phyloP scores from a whole-genome alignment of 2,797 vertebrate genomes.

The Pempheris klunzingeri region DNA sequence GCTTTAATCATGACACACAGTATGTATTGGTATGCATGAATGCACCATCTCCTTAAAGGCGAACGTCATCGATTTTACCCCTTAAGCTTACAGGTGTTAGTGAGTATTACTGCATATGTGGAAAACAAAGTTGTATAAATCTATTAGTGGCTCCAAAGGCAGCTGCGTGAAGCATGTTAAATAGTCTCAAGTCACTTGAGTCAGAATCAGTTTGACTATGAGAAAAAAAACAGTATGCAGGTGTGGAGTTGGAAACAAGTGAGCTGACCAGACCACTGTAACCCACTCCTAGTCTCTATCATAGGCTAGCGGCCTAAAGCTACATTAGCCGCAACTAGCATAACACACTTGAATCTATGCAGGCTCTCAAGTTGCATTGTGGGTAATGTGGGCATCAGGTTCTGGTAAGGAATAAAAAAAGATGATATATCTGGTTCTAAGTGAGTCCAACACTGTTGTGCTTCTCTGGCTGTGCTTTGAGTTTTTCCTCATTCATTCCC shows the following conservation, averaged over 20 bases:
- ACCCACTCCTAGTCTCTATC: not conserved
- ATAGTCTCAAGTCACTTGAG: not conserved
- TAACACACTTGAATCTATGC: not conserved
- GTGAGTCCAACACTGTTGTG: not conserved
- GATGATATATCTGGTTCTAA: not conserved
- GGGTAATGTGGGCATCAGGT: too few species aligned
- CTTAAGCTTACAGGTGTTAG: not conserved
- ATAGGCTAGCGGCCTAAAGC: too few species aligned
- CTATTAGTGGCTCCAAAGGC: too few species aligned
- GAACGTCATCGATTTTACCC: not conserved
- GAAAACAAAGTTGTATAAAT: not conserved
- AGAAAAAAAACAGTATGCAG: not conserved
- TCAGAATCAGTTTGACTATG: not conserved
- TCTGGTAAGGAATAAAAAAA: not conserved
- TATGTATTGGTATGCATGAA: not conserved
- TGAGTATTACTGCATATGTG: too few species aligned
- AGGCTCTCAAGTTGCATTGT: not conserved
- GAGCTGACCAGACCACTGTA: not conserved
- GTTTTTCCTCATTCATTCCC: not conserved
- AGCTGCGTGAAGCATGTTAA: not conserved
- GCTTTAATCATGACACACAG: not conserved
- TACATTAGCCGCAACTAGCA: not conserved
- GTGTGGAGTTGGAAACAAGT: not conserved
- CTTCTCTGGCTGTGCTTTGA: not conserved
- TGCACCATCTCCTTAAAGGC: not conserved